These are phyloP conservation scores for Intellagama lesueurii DNA, from an alignment of 2,797 vertebrate genomes.

Conservation along the genomic window DNA sequence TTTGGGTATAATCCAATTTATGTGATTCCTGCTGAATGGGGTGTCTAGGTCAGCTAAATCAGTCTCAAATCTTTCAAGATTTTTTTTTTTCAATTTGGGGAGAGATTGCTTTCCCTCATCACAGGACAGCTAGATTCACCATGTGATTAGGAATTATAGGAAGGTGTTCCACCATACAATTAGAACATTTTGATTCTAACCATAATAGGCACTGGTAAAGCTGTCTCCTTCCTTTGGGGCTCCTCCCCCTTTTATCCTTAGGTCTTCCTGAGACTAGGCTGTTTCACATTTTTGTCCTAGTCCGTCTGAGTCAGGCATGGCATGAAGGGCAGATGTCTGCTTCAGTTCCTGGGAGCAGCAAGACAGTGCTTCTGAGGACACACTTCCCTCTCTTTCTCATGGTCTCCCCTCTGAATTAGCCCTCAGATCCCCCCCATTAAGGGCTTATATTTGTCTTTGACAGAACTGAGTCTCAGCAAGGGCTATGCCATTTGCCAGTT, in stretches of 20 bases:
- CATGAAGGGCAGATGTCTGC: not conserved
- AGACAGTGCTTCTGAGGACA: not conserved
- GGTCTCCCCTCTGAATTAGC: not conserved
- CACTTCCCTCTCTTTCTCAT: no score
- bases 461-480: not conserved
- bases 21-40: not conserved
- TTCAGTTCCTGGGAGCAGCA: not conserved
- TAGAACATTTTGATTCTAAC: no score
- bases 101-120: no score
- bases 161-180: no score
- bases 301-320: not conserved
- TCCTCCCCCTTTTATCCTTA: no score
- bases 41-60: not conserved
- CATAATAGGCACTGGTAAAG: no score
- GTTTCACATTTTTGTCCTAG: not conserved
- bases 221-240: no score
- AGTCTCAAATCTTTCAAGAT: not conserved
- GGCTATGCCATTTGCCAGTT: no score
- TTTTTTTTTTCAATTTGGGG: not conserved
- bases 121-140: no score
- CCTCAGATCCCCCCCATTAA: not conserved
- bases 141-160: not conserved
- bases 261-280: not conserved
- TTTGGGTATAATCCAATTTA: not conserved
- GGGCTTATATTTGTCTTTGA: not conserved